Conservation (phyloP, 2,888 invertebrate genomes). For the Drosophila cracens region DNA sequence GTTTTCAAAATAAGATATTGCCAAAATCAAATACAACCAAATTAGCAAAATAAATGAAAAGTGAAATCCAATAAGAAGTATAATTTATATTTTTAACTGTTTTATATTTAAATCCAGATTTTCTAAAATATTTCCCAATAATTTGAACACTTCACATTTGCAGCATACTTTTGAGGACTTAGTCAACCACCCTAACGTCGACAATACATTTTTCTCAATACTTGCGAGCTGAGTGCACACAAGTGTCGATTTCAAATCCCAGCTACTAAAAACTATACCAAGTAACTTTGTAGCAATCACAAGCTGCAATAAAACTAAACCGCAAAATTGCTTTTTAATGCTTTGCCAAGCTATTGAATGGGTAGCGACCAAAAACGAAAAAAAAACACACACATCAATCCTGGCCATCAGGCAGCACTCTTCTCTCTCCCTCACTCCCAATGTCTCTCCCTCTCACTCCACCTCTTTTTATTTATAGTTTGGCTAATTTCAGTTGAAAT, state of each 20-base stretch:
- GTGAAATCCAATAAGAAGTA: background rate
- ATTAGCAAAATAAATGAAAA: background rate
- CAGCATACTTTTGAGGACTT: slow-evolving; percentile 2
- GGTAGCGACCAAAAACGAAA: background rate
- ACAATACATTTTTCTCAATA: slow-evolving; percentile 3
- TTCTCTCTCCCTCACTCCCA: background rate
- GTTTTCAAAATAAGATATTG: background rate
- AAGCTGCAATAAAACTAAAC: slow-evolving; percentile 63
- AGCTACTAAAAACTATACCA: slow-evolving; percentile 34
- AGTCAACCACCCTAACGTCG: background rate
- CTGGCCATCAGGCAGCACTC: slow-evolving; percentile 19
- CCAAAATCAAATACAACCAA: background rate
- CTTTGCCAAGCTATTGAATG: slow-evolving; percentile 37
- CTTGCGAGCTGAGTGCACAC: slow-evolving; percentile 3
- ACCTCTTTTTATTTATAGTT: slow-evolving; percentile 8
- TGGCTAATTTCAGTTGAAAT: slow-evolving; percentile 43
- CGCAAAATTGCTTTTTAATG: slow-evolving; percentile 71
- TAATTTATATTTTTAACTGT: background rate
- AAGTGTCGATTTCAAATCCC: slow-evolving; percentile 43
- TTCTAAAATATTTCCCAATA: background rate
- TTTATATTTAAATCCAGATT: too few relatives aligned
- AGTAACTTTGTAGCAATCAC: slow-evolving; percentile 20
- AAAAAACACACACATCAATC: slow-evolving; percentile 32
- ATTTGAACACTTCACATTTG: background rate
- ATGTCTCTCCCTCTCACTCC: background rate